These are phyloP conservation scores for Brachionichthys hirsutus DNA, from an alignment of 2,113 vertebrate genomes.

Conservation along the genomic window DNA sequence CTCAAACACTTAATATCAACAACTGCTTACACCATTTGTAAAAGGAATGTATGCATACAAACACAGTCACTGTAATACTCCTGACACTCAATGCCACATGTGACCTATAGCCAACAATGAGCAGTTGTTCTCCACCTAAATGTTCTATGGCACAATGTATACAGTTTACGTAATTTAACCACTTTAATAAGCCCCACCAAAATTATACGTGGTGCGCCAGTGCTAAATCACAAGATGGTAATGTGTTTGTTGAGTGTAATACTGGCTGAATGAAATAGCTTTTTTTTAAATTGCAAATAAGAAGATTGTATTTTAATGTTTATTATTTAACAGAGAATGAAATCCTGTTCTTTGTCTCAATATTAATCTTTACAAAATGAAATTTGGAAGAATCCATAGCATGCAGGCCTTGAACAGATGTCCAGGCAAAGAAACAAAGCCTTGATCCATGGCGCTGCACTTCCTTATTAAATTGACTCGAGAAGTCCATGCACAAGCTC, in stretches of 20 bases:
- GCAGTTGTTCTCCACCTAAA: constrained; percentile 68
- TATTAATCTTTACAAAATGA: constrained; percentile 6
- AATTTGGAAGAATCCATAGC: constrained; percentile 39
- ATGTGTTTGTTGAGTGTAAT: constrained; percentile 66
- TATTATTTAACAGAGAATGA: constrained; percentile 58
- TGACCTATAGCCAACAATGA: constrained; percentile 66
- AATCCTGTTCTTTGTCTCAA: constrained; percentile 19
- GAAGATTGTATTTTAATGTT: constrained; percentile 64
- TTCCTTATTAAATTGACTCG: constrained; percentile 37
- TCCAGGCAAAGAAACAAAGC: constrained; percentile 42
- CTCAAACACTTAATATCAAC: constrained; percentile 69
- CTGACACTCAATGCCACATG: constrained; percentile 61
- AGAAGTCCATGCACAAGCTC: constrained; percentile 68
- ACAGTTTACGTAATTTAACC: constrained; percentile 67
- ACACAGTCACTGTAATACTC: constrained; percentile 69
- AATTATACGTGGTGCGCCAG: constrained; percentile 65
- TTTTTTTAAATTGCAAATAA: constrained; percentile 39
- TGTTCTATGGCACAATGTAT: constrained; percentile 77
- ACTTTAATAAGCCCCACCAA: constrained; percentile 64
- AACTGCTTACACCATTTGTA: constrained; percentile 73
- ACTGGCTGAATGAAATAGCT: constrained; percentile 58
- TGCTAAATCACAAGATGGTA: constrained; percentile 62
- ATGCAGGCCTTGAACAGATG: constrained; percentile 49
- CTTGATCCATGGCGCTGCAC: constrained; percentile 32
- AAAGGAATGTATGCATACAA: constrained; percentile 82